A percentile compares a stretch with the other conserved stretches of the same genome.
These are phyloP conservation scores for Pygocentrus nattereri DNA, from an alignment of 2,797 vertebrate species.

Conservation along the genomic window DNA sequence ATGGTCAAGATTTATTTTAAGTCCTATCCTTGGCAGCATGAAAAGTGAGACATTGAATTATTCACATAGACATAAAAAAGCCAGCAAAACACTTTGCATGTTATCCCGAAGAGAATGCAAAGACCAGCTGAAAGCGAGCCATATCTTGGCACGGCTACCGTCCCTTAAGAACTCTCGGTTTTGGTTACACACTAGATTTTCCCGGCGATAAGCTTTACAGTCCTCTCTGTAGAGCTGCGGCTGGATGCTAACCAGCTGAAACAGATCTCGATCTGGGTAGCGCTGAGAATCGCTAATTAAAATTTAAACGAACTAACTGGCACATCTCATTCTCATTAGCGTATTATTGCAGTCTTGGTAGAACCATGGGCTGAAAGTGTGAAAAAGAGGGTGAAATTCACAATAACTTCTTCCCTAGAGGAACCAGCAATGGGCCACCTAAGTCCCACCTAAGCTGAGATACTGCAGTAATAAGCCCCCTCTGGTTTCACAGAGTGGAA, in stretches of 20 bases:
- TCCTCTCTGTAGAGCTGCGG: constrained; percentile 19
- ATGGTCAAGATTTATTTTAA: constrained; percentile 4
- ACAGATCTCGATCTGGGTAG: constrained; percentile 43
- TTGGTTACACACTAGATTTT: constrained; percentile 11
- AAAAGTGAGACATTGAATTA: constrained; percentile 36
- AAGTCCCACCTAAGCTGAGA: constrained; percentile 6
- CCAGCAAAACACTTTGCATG: constrained; percentile 39
- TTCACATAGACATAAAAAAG: constrained; percentile 32
- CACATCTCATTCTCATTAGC: constrained; percentile 34
- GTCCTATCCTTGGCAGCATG: constrained; percentile 32
- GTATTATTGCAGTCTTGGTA: constrained; percentile 18
- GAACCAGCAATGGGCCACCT: constrained; percentile 17
- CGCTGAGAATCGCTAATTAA: constrained; percentile 46
- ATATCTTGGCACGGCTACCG: constrained; percentile 20
- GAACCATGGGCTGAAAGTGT: constrained; percentile 20
- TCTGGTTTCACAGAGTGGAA: background rate
- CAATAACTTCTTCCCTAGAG: background rate
- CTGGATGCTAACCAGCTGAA: constrained; percentile 49
- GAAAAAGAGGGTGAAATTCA: constrained; percentile 34
- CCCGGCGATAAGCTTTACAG: background rate
- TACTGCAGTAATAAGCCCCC: constrained; percentile 3
- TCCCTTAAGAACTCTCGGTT: constrained; percentile 37
- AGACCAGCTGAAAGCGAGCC: constrained; percentile 26
- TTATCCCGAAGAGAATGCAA: constrained; percentile 36
- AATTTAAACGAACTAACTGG: constrained; percentile 29